Percentiles rank a stretch among this genome's conserved stretches.
phyloP scores from a whole-genome alignment of 2,113 vertebrate genomes.

The Probosciger aterrimus region DNA sequence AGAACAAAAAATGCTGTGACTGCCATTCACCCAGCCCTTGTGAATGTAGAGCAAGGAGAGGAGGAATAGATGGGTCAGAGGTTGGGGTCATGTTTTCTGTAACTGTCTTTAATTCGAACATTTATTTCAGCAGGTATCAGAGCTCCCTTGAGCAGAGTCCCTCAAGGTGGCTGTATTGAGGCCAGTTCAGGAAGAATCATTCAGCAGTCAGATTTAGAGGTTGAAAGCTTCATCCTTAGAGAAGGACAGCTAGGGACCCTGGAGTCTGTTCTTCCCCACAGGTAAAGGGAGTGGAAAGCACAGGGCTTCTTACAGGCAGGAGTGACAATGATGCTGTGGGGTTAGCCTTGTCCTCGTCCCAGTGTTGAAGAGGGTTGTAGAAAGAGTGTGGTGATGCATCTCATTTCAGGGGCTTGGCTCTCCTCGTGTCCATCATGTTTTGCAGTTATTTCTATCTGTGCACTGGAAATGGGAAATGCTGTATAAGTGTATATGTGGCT shows the following conservation, averaged over 20 bases:
- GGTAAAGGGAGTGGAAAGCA: constrained; percentile 31
- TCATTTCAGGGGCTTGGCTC: neutral
- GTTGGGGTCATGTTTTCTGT: neutral
- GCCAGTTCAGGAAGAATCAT: constrained; percentile 10
- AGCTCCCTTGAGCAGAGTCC: constrained; percentile 1
- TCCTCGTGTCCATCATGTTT: neutral
- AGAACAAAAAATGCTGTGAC: neutral
- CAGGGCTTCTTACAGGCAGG: neutral
- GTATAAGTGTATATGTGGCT: rapidly evolving
- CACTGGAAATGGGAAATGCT: neutral
- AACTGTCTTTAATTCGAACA: neutral
- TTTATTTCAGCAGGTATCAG: constrained; percentile 55
- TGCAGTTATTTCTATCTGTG: neutral
- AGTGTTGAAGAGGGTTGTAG: neutral
- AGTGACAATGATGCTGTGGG: neutral
- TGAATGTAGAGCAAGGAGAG: neutral
- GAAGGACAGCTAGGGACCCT: constrained; percentile 40
- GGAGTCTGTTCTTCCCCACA: constrained; percentile 5
- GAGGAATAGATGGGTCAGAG: neutral
- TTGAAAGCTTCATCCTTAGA: constrained; percentile 39
- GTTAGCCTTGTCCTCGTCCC: neutral
- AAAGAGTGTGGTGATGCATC: neutral
- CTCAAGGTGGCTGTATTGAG: neutral
- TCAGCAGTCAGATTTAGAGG: constrained; percentile 39
- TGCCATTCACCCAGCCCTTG: neutral